Evolutionary conservation across 2,113 vertebrate species (phyloP), one percentile per base, ranked within the genome.

Genomic region (Notothenia coriiceps): DNA sequence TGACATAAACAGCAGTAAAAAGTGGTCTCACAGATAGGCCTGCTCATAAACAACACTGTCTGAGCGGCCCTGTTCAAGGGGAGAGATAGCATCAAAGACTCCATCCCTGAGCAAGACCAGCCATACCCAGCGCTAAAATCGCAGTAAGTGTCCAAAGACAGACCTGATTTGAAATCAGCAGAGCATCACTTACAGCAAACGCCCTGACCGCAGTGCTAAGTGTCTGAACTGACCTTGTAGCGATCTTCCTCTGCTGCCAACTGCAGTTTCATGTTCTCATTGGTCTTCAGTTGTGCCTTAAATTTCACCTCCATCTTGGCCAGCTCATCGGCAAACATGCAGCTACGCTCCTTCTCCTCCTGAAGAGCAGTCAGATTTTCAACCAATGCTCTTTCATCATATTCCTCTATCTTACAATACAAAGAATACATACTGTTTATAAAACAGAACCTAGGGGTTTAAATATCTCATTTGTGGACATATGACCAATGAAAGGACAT

Each of bases 271-370:
- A 98, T 86, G 80, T 87, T 78, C 47, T 97, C 96, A 13, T 96
- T 97, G 87, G 95, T 95, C 95, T 98, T 97, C 82, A 97, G 82
- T 87, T 99, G 98, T 86, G 98, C 97, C 86, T 98, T 99, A 94
- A 96, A 96, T 87, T 98, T 99, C 92, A 96, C 89, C 88, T 98
- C 97, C 95, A 97, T 93, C 93, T 97, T 97, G 63, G 96, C 95
- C 82, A 98, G 94, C 89, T 98, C 97, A 84, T 99, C 97, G 63
- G 97, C 96, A 84, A 97, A 97, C 93, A 96, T 94, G 88, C 85
- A 95, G 91, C 96, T 98, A 57, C 96, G 96, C 68, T 96, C 95
- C 92, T 97, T 98, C 93, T 98, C 98, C 56, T 98, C 98, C 98
- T 98, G 83, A 80, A 93, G 18, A 87, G 50, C 18, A 46, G 50